phyloP scores from a whole-genome alignment of 2,113 vertebrate genomes.

The Zootoca vivipara region DNA sequence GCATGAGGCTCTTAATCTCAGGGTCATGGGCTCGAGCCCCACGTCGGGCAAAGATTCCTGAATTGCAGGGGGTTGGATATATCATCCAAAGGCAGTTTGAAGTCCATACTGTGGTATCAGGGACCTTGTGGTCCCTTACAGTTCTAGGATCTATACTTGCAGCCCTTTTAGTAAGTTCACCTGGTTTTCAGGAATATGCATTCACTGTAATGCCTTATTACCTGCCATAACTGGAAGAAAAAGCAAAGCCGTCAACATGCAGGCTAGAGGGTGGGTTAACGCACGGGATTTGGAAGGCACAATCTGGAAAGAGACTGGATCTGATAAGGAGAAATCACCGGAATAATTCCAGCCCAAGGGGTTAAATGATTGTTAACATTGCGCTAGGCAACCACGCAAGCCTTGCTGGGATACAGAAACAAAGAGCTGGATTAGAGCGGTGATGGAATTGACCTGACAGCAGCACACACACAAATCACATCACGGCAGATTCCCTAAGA shows the following conservation, averaged over 20 bases:
- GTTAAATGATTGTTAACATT: slow-evolving; percentile 34
- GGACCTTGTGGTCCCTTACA: too few relatives aligned
- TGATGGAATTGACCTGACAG: slow-evolving; percentile 59
- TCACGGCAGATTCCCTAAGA: not conserved
- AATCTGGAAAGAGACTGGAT: slow-evolving; percentile 19
- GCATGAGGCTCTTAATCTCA: too few relatives aligned
- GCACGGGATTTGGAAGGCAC: slow-evolving; percentile 6
- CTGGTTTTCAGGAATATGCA: not conserved
- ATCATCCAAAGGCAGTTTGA: too few relatives aligned
- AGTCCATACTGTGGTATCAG: too few relatives aligned
- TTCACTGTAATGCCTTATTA: not conserved
- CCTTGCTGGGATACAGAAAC: slow-evolving; percentile 31
- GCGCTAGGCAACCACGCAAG: slow-evolving; percentile 53
- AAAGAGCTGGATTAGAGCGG: slow-evolving; percentile 40
- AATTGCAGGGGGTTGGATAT: too few relatives aligned
- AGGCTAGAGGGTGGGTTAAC: not conserved
- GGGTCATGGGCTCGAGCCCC: too few relatives aligned
- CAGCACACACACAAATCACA: slow-evolving; percentile 17
- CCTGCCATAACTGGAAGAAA: not conserved
- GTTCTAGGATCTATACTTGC: too few relatives aligned
- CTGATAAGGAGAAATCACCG: slow-evolving; percentile 27
- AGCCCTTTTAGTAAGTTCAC: not conserved
- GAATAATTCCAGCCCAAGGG: slow-evolving; percentile 55
- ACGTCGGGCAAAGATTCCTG: too few relatives aligned
- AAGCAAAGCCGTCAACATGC: not conserved